phyloP scores from a whole-genome alignment of 1,140 invertebrate genomes.

The Eupristina koningsbergeri region DNA sequence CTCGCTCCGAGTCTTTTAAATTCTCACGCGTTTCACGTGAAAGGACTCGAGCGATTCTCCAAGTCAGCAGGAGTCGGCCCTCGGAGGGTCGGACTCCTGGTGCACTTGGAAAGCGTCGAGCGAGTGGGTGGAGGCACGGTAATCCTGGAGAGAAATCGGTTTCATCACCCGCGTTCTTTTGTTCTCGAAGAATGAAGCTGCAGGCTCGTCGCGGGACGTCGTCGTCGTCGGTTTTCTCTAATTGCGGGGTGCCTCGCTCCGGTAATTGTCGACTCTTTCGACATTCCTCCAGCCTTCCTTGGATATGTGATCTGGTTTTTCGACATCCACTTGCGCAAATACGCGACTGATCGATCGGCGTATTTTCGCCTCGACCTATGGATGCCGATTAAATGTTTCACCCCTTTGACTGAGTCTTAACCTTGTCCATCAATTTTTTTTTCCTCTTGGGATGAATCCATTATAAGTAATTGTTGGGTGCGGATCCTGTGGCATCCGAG shows the following conservation, averaged over 20 bases:
- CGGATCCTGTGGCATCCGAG: neutral
- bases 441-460: neutral
- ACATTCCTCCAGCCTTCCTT: slow-evolving; percentile 32
- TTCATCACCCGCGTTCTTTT: neutral
- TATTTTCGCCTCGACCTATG: neutral
- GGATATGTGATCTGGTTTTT: slow-evolving; percentile 39
- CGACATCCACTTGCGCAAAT: slow-evolving; percentile 15
- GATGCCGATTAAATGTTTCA: neutral
- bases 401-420: neutral
- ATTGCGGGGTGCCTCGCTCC: neutral
- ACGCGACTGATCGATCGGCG: neutral
- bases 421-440: neutral
- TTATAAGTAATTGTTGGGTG: neutral
- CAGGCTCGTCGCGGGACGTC: neutral
- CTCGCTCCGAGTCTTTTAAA: no score
- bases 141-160: neutral
- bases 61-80: no score
- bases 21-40: neutral
- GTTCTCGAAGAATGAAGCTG: neutral
- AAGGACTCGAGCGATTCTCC: no score
- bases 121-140: neutral
- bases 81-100: neutral
- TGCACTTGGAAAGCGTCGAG: neutral
- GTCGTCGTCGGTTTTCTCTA: neutral
- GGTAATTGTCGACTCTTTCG: slow-evolving; percentile 22